phyloP scores from a whole-genome alignment of 2,888 invertebrate genomes.

The Galeruca laticollis region DNA sequence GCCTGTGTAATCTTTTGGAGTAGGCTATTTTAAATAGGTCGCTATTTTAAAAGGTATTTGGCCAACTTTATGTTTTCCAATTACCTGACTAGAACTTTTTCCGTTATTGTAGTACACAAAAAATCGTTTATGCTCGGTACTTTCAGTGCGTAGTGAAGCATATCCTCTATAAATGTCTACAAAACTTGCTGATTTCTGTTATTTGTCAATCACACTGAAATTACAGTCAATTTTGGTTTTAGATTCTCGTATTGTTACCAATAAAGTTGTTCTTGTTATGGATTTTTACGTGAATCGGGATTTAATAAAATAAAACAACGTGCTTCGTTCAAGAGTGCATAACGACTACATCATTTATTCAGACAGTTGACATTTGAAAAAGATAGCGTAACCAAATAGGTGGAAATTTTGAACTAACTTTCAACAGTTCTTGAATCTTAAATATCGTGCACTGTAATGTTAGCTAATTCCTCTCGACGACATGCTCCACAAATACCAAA shows the following conservation, averaged over 20 bases:
- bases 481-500: slow-evolving; percentile 11
- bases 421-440: not conserved
- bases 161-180: too few species aligned
- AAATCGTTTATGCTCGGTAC: not conserved
- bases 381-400: too few species aligned
- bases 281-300: too few species aligned
- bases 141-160: not conserved
- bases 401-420: too few species aligned
- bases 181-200: slow-evolving; percentile 6
- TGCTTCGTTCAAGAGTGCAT: too few species aligned
- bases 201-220: slow-evolving; percentile 2
- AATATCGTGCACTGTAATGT: not conserved
- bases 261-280: too few species aligned
- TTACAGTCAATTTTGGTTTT: slow-evolving; percentile 7
- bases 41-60: not conserved
- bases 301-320: too few species aligned
- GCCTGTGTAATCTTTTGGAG: slow-evolving; percentile 12
- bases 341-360: too few species aligned
- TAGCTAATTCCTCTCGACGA: slow-evolving; percentile 6
- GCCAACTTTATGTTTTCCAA: slow-evolving; percentile 1
- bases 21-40: slow-evolving; percentile 1
- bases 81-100: too few species aligned
- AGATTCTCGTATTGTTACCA: not conserved
- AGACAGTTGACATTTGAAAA: too few species aligned
- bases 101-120: too few species aligned